Percentiles rank a stretch among this genome's conserved stretches.
Conservation (phyloP, 2,888 invertebrate species). For the Norana najaformis region DNA sequence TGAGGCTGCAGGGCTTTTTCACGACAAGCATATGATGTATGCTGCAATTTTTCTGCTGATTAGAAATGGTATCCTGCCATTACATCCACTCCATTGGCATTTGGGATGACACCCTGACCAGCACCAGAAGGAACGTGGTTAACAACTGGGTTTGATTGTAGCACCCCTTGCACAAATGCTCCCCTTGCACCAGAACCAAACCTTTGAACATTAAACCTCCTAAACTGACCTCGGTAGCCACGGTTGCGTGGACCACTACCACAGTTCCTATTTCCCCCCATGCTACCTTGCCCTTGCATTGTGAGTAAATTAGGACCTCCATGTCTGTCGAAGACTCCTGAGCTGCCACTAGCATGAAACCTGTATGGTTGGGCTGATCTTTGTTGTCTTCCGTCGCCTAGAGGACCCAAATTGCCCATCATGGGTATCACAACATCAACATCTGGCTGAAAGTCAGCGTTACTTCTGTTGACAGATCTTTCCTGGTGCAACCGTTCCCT, state of each 20-base stretch:
- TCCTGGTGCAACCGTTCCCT: not conserved
- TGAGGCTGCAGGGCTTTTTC: not conserved
- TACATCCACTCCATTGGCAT: not conserved
- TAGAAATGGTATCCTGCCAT: not conserved
- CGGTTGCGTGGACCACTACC: not conserved
- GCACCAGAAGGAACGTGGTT: not conserved
- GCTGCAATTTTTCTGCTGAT: not conserved
- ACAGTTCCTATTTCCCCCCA: not conserved
- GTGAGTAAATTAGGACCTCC: not conserved
- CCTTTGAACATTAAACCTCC: slow-evolving; percentile 2
- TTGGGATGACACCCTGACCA: not conserved
- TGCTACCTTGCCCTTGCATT: not conserved
- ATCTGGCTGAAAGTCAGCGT: not conserved
- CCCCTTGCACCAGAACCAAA: not conserved
- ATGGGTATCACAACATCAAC: not conserved
- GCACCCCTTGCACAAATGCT: not conserved
- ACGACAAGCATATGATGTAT: slow-evolving; percentile 4
- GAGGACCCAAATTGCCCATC: slow-evolving; percentile 5
- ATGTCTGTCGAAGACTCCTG: not conserved
- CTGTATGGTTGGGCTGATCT: not conserved
- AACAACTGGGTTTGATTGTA: not conserved
- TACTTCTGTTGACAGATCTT: not conserved
- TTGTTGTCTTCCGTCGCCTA: not conserved
- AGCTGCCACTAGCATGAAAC: not conserved
- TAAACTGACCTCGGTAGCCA: not conserved